phyloP scores from a whole-genome alignment of 2,888 invertebrate species.

The Germaria angustata region DNA sequence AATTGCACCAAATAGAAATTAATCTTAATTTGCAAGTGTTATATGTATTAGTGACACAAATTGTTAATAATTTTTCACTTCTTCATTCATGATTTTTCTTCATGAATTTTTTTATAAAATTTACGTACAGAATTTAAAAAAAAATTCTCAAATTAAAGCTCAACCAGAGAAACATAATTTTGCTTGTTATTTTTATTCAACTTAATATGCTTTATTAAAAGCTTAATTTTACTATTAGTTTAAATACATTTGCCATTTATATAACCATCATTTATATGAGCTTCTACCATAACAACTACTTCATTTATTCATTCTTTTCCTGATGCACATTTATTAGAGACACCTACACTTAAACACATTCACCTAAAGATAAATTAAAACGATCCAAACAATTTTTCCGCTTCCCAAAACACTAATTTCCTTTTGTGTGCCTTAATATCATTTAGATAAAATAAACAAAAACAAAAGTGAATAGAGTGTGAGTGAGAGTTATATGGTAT shows the following conservation, averaged over 20 bases:
- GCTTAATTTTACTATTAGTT: neutral
- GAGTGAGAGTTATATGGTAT: conserved; percentile 6
- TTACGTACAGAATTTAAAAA: too few relatives aligned
- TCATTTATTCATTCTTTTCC: conserved; percentile 6
- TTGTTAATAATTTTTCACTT: too few relatives aligned
- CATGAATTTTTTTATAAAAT: too few relatives aligned
- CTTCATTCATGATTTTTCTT: too few relatives aligned
- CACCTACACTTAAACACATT: neutral
- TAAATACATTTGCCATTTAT: neutral
- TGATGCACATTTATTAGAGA: neutral
- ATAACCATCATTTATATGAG: neutral
- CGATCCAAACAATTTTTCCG: conserved; percentile 47
- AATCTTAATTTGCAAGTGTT: too few relatives aligned
- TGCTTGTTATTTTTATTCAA: too few relatives aligned
- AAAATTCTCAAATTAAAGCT: too few relatives aligned
- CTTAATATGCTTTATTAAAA: neutral
- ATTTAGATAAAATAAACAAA: conserved; percentile 19
- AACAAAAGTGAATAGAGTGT: conserved; percentile 18
- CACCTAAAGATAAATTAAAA: conserved; percentile 6
- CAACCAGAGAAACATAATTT: too few relatives aligned
- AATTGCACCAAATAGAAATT: too few relatives aligned
- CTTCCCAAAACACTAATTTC: conserved; percentile 49
- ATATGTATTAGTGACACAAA: too few relatives aligned
- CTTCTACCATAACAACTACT: neutral
- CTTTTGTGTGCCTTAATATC: conserved; percentile 49